Base-by-base conservation (phyloP, 1,140 invertebrate species). In the Drosophila erecta region DNA sequence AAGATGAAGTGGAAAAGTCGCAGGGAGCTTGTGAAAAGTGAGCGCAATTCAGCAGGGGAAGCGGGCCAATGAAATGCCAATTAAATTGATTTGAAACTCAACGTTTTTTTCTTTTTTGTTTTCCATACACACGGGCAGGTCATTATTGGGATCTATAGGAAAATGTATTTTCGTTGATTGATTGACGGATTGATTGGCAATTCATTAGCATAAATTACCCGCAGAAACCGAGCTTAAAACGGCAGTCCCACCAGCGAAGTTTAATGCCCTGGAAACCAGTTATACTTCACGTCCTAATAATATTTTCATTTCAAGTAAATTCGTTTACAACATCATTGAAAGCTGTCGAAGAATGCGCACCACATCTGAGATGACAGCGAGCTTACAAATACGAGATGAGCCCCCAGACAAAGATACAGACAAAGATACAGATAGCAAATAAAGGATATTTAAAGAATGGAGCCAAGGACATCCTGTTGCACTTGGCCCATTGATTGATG, bases 151-250 rank as follows among this genome's bases (percentile, higher is more conserved):
- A 2, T 30, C 76, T 49, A 57, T 22, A 64, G 61, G 64, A 54
- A 55, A 54, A 71, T 71, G 33, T 62, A 65, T 33, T 65, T 7
- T 69, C 57, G 71, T 79, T 84, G 72, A 76, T 84, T 76, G 80
- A 84, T 85, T 72, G 78, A 73, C 60, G 43, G 50, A 51, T 54
- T 66, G 59, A 56, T 57, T 62, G 65, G 24, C 73, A 60, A 77
- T 85, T 85, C 73, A 85, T 85, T 80, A 85, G 67, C 81, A 85
- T 85, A 85, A 85, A 85, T 85, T 77, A 85, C 62, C 51, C 77
- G 64, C 69, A 70, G 47, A 55, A 24, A 38, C 11, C 40, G 24
- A 24, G 17, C 46, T 43, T 30, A 37, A 17, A 4, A 10, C 4
- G 4, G 4, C 4, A 11, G 7, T 30, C 1, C 17, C 8, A 20